phyloP scores from a whole-genome alignment of 2,797 vertebrate genomes.

The Enteromius trimaculatus region DNA sequence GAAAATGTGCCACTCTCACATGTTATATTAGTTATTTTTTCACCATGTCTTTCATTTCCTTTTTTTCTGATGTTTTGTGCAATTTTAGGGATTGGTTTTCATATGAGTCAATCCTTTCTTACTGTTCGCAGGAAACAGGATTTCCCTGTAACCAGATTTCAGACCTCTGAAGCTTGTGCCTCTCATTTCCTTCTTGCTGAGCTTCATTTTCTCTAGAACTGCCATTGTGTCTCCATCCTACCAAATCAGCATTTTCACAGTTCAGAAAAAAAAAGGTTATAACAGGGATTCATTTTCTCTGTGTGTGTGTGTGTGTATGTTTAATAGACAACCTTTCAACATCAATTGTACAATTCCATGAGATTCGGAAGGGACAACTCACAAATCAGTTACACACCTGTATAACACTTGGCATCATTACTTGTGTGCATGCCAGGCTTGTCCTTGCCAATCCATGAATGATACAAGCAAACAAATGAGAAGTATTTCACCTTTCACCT shows the following conservation, averaged over 20 bases:
- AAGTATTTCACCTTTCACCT: not conserved
- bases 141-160: constrained; percentile 69
- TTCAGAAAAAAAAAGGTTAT: not conserved
- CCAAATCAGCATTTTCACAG: constrained; percentile 57
- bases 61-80: constrained; percentile 5
- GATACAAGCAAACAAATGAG: not conserved
- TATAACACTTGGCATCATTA: not conserved
- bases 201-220: constrained; percentile 49
- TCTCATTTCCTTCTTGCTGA: constrained; percentile 57
- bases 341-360: not conserved
- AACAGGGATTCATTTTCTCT: not conserved
- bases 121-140: constrained; percentile 76
- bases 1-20: constrained; percentile 1
- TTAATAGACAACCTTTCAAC: not conserved
- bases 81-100: not conserved
- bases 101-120: constrained; percentile 43
- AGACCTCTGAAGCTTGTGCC: constrained; percentile 42
- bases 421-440: too few relatives aligned
- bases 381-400: not conserved
- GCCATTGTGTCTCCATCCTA: constrained; percentile 49
- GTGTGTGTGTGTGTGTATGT: not conserved
- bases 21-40: constrained; percentile 11
- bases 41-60: constrained; percentile 33
- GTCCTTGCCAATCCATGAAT: not conserved
- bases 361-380: not conserved